Conservation (phyloP, 2,888 invertebrate genomes). For the Elmis aenea region DNA sequence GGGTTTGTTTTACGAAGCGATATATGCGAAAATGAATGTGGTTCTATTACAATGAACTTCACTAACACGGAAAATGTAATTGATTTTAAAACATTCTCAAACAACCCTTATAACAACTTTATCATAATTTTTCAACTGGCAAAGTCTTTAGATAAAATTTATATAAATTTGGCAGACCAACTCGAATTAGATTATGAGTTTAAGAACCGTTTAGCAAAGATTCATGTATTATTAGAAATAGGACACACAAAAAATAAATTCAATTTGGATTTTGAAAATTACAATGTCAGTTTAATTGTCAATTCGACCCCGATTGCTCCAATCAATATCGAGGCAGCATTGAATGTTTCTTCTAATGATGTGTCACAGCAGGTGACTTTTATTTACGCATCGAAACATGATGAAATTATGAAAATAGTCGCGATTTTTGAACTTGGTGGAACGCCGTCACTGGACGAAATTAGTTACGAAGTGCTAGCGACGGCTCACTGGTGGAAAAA, state of each 20-base stretch:
- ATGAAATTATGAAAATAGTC: too few species aligned
- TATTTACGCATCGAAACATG: too few species aligned
- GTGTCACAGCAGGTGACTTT: too few species aligned
- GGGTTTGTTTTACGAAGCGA: not conserved
- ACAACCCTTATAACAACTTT: too few species aligned
- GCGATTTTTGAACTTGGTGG: too few species aligned
- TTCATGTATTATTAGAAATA: conserved; percentile 1
- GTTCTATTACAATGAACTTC: not conserved
- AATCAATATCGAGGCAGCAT: conserved; percentile 1
- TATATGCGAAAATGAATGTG: too few species aligned
- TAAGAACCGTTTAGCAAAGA: not conserved
- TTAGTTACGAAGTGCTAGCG: too few species aligned
- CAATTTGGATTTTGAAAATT: conserved; percentile 1
- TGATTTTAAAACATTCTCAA: too few species aligned
- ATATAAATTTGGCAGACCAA: not conserved
- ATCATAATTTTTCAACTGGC: not conserved
- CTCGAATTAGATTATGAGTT: conserved; percentile 5
- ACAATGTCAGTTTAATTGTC: conserved; percentile 1
- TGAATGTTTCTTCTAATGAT: too few species aligned
- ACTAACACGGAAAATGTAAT: conserved; percentile 1
- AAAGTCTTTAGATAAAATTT: conserved; percentile 9
- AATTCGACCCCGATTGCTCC: not conserved
- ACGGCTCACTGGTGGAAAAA: too few species aligned
- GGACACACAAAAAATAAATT: conserved; percentile 1
- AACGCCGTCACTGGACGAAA: too few species aligned